Evolutionary conservation across 2,113 vertebrate species (phyloP).

Genomic region (Myodes glareolus): DNA sequence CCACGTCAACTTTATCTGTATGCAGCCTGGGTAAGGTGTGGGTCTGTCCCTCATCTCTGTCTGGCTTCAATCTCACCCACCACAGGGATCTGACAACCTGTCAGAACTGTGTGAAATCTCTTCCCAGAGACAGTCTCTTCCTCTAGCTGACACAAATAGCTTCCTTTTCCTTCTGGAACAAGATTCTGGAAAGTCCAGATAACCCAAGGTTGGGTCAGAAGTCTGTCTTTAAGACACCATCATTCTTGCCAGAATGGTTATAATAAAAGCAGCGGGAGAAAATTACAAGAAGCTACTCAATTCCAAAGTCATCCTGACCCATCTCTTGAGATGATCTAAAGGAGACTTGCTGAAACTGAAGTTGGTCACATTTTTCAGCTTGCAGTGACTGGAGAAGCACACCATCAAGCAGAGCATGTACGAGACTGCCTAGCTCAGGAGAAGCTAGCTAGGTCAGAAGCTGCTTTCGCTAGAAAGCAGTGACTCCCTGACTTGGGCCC

Average conservation of each 20-base stretch:
- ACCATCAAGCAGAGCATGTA: not conserved
- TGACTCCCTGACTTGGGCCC: not conserved
- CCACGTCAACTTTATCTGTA: not conserved
- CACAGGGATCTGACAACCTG: not conserved
- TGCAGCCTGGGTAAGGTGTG: not conserved
- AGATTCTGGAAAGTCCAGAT: not conserved
- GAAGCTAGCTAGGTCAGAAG: not conserved
- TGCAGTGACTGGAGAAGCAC: not conserved
- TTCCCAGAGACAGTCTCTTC: too few species aligned
- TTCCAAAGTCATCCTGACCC: not conserved
- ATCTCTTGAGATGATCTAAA: not conserved
- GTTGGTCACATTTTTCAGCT: not conserved
- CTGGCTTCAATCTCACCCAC: fast-evolving
- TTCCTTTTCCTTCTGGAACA: not conserved
- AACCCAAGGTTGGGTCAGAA: not conserved
- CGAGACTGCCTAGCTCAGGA: not conserved
- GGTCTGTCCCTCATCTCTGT: not conserved
- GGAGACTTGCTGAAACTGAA: not conserved
- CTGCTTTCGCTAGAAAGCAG: not conserved
- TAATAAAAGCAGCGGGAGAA: not conserved
- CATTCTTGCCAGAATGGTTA: not conserved
- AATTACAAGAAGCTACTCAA: not conserved
- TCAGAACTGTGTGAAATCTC: not conserved
- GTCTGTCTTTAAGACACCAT: too few species aligned
- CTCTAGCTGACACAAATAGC: not conserved